phyloP scores from a whole-genome alignment of 2,797 vertebrate genomes.

The Paguma larvata region DNA sequence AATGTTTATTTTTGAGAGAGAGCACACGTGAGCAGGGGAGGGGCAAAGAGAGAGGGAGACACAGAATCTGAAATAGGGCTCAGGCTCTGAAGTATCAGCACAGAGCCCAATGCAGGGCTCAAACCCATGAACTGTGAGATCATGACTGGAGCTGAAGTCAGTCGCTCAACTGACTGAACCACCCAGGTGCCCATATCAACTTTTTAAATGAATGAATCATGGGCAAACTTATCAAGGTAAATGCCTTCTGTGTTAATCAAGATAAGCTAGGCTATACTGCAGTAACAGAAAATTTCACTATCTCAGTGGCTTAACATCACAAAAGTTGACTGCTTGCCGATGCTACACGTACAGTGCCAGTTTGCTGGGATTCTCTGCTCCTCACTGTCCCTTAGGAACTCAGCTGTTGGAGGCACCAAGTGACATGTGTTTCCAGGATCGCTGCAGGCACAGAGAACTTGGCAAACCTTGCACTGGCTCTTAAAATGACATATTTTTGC shows the following conservation, averaged over 20 bases:
- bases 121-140: too few species aligned
- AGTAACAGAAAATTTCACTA: background rate
- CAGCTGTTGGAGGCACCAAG: background rate
- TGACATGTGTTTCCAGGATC: background rate
- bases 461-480: background rate
- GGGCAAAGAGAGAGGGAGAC: background rate
- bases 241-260: background rate
- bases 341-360: background rate
- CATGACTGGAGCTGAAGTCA: too few species aligned
- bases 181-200: background rate
- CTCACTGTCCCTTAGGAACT: background rate
- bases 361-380: background rate
- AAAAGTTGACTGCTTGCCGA: background rate
- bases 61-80: too few species aligned
- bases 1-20: too few species aligned
- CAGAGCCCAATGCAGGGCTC: too few species aligned
- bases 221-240: constrained; percentile 1
- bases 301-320: background rate
- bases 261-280: background rate
- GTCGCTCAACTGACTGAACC: too few species aligned
- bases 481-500: background rate
- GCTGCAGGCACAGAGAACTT: background rate
- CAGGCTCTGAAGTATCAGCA: too few species aligned
- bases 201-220: background rate
- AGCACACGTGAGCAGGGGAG: too few species aligned